Evolutionary conservation across 2,888 invertebrate species (phyloP), one percentile per base, ranked within the genome.

Genomic region (Aspidiotus rigidus): DNA sequence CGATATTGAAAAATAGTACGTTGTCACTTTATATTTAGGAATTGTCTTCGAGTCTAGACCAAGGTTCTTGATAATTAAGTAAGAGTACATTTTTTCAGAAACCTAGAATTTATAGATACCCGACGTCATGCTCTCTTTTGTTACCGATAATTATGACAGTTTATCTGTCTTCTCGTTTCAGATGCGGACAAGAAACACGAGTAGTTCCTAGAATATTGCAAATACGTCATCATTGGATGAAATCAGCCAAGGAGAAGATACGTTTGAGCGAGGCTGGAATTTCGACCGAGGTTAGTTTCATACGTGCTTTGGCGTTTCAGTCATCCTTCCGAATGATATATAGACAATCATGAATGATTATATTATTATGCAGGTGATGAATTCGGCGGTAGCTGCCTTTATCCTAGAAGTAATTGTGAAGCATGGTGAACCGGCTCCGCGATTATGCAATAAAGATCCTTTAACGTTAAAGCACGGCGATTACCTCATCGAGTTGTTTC

Each of bases 361-460:
- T 28, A 17, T 17, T 28, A 6, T 11, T 71, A 74, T 74, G 28
- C 74, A 83, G 81, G 88, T 94, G 74, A 84, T 98, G 78, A 93
- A 98, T 80, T 88, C 93, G 76, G 98, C 98, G 69, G 90, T 99
- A 75, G 92, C 96, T 53, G 90, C 97, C 60, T 99, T 99, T 81
- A 94, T 96, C 76, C 81, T 97, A 73, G 96, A 97, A 81, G 90
- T 96, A 77, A 95, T 97, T 75, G 94, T 93, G 71, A 88, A 90
- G 74, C 97, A 99, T 80, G 98, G 98, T 57, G 93, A 94, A 76
- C 89, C 93, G 41, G 97, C 98, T 67, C 87, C 91, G 72, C 83
- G 96, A 64, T 85, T 98, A 72, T 99, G 99, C 83, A 99, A 99
- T 83, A 99, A 99, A 81, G 99, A 99, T 81, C 99, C 99, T 64